Evolutionary conservation across 2,888 invertebrate genomes (phyloP).

Genomic region (Microctonus aethiopoides): DNA sequence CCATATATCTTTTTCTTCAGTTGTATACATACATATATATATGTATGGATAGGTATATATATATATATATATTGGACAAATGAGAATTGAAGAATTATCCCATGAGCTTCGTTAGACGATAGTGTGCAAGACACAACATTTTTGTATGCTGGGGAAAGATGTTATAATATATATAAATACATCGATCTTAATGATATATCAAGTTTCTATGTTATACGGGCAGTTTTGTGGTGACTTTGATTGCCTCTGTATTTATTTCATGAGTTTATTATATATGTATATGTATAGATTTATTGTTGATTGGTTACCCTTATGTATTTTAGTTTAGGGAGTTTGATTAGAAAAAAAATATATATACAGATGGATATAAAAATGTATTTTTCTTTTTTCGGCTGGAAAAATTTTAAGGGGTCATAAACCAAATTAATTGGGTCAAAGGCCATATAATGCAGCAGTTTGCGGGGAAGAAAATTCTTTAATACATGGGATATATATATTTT

Average conservation of each 20-base stretch:
- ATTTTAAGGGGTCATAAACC: slow-evolving; percentile 12
- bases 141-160: background rate
- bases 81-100: slow-evolving; percentile 33
- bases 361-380: too few relatives aligned
- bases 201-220: slow-evolving; percentile 4
- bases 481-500: background rate
- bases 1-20: slow-evolving; percentile 29
- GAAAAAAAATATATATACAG: slow-evolving; percentile 24
- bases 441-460: slow-evolving; percentile 49
- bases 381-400: background rate
- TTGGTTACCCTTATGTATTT: background rate
- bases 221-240: background rate
- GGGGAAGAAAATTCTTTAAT: slow-evolving; percentile 48
- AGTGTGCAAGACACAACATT: background rate
- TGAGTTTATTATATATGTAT: background rate
- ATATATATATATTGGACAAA: slow-evolving; percentile 25
- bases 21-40: background rate
- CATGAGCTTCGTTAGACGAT: slow-evolving; percentile 27
- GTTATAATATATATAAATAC: background rate
- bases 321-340: background rate
- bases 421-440: slow-evolving; percentile 55
- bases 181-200: background rate
- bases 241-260: background rate
- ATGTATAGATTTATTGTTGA: background rate
- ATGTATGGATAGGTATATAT: slow-evolving; percentile 3